Evolutionary conservation across 92 coral and sea anemone genomes (phyloP), one percentile per base, ranked within the genome.

Genomic region (Isaurus tuberculatus): DNA sequence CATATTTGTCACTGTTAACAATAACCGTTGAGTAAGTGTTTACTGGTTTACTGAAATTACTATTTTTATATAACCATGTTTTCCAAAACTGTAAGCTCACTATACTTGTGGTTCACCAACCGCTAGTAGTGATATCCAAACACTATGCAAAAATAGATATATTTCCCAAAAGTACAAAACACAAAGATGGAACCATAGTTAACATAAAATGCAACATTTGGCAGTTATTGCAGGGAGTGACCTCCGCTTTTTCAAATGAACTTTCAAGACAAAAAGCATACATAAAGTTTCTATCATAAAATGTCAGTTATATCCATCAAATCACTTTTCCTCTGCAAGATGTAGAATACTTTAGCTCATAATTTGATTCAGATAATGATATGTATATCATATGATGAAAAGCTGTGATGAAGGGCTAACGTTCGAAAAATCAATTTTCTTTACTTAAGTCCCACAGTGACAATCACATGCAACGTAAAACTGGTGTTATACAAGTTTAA

Each of bases 241-340:
- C 60, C 60, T 51, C 60, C 60, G 3, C 60, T 51, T 51, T 51
- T 51, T 51, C 60, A 51, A 51, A 51, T 36, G 22, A 15, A 48
- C 57, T 48, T 48, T 48, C 57, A 48, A 16, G 22, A 51, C 60
- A 51, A 51, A 51, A 51, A 51, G 22, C 22, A 51, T 51, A 51
- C 60, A 16, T 51, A 51, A 51, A 51, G 60, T 51, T 51, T 51
- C 42, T 36, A 36, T 36, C 22, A 15, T 51, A 15, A 51, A 51
- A 51, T 51, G 60, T 51, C 60, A 51, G 60, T 51, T 51, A 51
- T 51, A 51, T 51, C 60, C 57, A 48, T 48, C 57, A 48, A 48
- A 48, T 48, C 57, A 48, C 57, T 48, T 10, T 10, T 36, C 42
- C 42, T 48, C 57, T 48, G 57, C 57, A 10, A 48, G 57, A 48